Evolutionary conservation across 1,140 invertebrate genomes (phyloP), one percentile per base, ranked within the genome.

Genomic region (Drosophila bifasciata): DNA sequence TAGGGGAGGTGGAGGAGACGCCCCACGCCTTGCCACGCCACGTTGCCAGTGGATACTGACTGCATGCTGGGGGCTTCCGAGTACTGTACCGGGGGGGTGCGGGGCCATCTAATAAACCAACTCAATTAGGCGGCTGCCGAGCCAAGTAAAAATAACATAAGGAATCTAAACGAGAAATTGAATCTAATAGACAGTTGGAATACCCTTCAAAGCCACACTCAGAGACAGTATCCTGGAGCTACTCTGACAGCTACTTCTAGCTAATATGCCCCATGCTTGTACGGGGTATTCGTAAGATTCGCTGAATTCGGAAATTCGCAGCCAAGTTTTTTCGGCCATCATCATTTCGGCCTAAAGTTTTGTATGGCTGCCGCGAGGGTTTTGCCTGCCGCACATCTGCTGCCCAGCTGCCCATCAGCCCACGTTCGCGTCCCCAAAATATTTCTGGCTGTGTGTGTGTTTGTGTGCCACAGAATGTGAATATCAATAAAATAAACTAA

Each of bases 401-500:
- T 8, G 28, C 3, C 7, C 8, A 9, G 2, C 3, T 28, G 8
- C 41, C 44, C 45, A 45, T 48, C n/a, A n/a, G n/a, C n/a, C 52
- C 60, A 41, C 17, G 56, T 39, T 46, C 45, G 62, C 61, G 52
- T 46, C 43, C 25, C 41, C 48, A 46, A 72, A 55, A 71, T 45
- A 58, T 2, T 17, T 41, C 16, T 58, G 7, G 32, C n/a, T 21
- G 19, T 62, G 9, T 15, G 5, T 15, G 36, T 25, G 21, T 4
- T 9, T 76, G 58, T 17, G 41, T 16, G 16, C 69, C 52, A 76
- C 73, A 62, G 32, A 73, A 68, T 73, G 58, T 28, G 51, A 67
- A 76, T 71, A 76, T 85, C 64, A 69, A 81, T 71, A 78, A 81
- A 81, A 80, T 67, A 72, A 84, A 75, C 77, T 86, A 86, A 86